Percentiles rank a stretch among this genome's conserved stretches.
These are phyloP conservation scores for Microtus montanus DNA, from an alignment of 2,113 vertebrate genomes.

Conservation along the genomic window DNA sequence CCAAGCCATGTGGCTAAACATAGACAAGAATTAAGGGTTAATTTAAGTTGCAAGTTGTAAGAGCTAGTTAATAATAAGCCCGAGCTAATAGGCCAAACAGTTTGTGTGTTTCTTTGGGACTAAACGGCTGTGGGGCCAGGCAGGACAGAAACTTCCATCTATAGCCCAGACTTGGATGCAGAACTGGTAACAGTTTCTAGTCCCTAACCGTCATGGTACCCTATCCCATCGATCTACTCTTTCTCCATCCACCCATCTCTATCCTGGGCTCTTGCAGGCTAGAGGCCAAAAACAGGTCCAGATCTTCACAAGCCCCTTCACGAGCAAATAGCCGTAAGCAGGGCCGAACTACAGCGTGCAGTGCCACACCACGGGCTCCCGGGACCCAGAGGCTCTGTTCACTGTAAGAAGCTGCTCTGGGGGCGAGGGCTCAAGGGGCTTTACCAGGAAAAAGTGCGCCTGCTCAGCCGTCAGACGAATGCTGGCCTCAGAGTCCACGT, in stretches of 20 bases:
- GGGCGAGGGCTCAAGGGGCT: not conserved
- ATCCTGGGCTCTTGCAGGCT: not conserved
- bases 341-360: not conserved
- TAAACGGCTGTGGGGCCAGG: too few relatives aligned
- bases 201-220: too few relatives aligned
- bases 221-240: fast-evolving
- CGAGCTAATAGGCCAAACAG: too few relatives aligned
- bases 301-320: not conserved
- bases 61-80: too few relatives aligned
- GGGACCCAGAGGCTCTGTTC: not conserved
- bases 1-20: too few relatives aligned
- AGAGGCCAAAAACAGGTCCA: not conserved
- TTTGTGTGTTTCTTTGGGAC: too few relatives aligned
- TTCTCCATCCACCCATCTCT: not conserved
- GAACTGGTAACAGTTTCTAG: not conserved
- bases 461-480: conserved; percentile 88
- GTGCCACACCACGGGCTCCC: not conserved
- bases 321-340: not conserved
- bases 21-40: too few relatives aligned
- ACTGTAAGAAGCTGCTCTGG: fast-evolving
- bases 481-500: conserved; percentile 86
- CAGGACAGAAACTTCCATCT: too few relatives aligned
- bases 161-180: fast-evolving
- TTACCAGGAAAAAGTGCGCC: conserved; percentile 93
- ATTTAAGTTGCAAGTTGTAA: too few relatives aligned